These are phyloP conservation scores for Pachycephala philippinensis DNA, from an alignment of 2,113 vertebrate species.

Conservation along the genomic window DNA sequence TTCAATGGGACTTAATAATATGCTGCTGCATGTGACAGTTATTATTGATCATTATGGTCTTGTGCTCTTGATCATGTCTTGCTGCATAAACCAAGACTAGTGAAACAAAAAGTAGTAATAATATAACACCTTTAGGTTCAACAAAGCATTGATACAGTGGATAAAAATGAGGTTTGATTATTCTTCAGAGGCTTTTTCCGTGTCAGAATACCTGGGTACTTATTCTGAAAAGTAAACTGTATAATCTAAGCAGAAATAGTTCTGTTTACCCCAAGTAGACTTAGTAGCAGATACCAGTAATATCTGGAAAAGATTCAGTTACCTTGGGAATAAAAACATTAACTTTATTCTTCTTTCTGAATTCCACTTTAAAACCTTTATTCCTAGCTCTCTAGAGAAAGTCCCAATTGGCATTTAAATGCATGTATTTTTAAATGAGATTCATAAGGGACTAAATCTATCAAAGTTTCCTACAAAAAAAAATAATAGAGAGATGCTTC, in stretches of 20 bases:
- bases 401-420: not conserved
- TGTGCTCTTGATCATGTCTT: not conserved
- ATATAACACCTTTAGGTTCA: not conserved
- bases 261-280: not conserved
- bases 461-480: not conserved
- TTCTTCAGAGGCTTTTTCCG: not conserved
- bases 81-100: not conserved
- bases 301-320: not conserved
- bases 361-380: conserved; percentile 29
- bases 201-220: not conserved
- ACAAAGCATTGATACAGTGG: not conserved
- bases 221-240: not conserved
- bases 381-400: not conserved
- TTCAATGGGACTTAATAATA: not conserved
- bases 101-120: not conserved
- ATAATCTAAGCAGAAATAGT: not conserved
- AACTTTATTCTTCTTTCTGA: conserved; percentile 16
- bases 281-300: not conserved
- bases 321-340: conserved; percentile 4
- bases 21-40: not conserved
- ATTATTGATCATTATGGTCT: not conserved
- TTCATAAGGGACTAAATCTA: not conserved
- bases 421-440: conserved; percentile 2
- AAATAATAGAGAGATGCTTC: not conserved
- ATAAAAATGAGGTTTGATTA: not conserved